phyloP scores from a whole-genome alignment of 2,797 vertebrate species.

The Cyprinella venusta region DNA sequence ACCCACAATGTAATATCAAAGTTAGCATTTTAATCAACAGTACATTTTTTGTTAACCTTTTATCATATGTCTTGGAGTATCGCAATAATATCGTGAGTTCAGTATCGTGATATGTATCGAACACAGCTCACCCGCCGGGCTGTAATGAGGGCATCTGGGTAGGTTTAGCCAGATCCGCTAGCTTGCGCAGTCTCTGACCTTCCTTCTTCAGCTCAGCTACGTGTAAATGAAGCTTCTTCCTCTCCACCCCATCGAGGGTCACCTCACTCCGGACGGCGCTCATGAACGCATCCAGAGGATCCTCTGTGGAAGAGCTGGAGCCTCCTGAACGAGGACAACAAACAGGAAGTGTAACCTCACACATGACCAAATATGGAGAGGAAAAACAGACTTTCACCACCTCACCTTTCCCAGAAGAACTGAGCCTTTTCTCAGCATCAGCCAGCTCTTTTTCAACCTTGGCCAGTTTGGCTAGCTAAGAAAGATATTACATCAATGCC shows the following conservation, averaged over 20 bases:
- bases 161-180: conserved; percentile 92
- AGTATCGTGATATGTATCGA: too few species aligned
- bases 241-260: conserved; percentile 85
- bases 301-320: conserved; percentile 80
- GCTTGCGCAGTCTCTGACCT: conserved; percentile 83
- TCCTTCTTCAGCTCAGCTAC: conserved; percentile 88
- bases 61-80: too few species aligned
- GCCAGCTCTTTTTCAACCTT: conserved; percentile 87
- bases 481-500: background rate
- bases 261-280: conserved; percentile 84
- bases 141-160: conserved; percentile 88
- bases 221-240: conserved; percentile 90
- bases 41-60: too few species aligned
- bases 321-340: conserved; percentile 66
- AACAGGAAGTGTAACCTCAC: background rate
- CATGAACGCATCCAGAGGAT: conserved; percentile 96
- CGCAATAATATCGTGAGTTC: too few species aligned
- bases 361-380: background rate
- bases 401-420: conserved; percentile 83
- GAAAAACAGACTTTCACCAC: background rate
- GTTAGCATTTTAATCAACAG: too few species aligned
- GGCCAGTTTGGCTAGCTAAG: conserved; percentile 86
- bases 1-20: too few species aligned
- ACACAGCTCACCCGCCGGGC: conserved; percentile 73
- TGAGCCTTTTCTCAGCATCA: conserved; percentile 86